These are phyloP conservation scores for Helostoma temminkii DNA, from an alignment of 2,797 vertebrate genomes.

Conservation along the genomic window DNA sequence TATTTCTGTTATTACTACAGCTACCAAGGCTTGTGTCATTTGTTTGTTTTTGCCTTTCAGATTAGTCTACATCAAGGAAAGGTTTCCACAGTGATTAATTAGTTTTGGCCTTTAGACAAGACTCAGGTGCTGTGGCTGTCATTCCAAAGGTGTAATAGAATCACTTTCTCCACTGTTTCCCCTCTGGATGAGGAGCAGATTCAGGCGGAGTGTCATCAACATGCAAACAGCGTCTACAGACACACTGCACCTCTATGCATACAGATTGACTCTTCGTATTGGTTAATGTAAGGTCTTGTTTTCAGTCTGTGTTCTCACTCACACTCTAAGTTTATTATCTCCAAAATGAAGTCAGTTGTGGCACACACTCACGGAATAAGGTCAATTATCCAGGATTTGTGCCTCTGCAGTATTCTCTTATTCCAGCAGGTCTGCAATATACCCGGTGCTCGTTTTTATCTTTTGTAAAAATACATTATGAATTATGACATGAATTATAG, in stretches of 20 bases:
- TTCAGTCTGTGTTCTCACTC: slow-evolving; percentile 33
- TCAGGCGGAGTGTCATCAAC: slow-evolving; percentile 59
- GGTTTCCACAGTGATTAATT: slow-evolving; percentile 55
- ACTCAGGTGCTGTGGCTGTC: slow-evolving; percentile 47
- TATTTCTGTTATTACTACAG: slow-evolving; percentile 18
- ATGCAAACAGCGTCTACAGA: slow-evolving; percentile 59
- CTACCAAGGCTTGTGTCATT: slow-evolving; percentile 25
- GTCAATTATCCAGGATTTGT: slow-evolving; percentile 52
- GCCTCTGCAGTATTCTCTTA: slow-evolving; percentile 1
- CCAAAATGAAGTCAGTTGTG: slow-evolving; percentile 56
- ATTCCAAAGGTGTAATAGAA: slow-evolving; percentile 70
- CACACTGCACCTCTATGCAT: slow-evolving; percentile 67
- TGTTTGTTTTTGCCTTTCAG: slow-evolving; percentile 3
- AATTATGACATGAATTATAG: slow-evolving; percentile 50
- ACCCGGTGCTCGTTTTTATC: slow-evolving; percentile 32
- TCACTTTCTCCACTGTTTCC: slow-evolving; percentile 10
- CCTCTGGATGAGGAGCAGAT: slow-evolving; percentile 58
- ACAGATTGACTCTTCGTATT: slow-evolving; percentile 59
- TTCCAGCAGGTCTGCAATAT: slow-evolving; percentile 37
- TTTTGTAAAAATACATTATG: slow-evolving; percentile 27
- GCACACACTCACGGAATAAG: slow-evolving; percentile 35
- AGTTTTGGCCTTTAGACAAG: slow-evolving; percentile 59
- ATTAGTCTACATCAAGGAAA: slow-evolving; percentile 22
- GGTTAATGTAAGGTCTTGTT: slow-evolving; percentile 67
- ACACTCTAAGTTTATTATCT: slow-evolving; percentile 55